Conservation (phyloP, 2,888 invertebrate genomes). For the Ametastegia equiseti region DNA sequence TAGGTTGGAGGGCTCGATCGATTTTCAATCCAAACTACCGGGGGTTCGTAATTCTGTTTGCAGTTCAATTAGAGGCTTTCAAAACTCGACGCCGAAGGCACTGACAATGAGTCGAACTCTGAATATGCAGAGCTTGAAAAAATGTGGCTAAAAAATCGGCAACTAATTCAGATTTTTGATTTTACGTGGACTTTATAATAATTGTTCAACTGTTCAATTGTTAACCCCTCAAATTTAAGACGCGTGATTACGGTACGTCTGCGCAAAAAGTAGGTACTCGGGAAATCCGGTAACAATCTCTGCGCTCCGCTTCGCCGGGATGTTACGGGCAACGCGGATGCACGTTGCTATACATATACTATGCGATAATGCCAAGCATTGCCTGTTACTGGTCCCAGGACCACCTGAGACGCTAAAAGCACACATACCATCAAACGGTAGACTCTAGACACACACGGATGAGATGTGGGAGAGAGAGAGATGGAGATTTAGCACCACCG, state of each 20-base stretch:
- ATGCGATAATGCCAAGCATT: slow-evolving; percentile 14
- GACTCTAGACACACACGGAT: slow-evolving; percentile 1
- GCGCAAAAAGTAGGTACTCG: too few relatives aligned
- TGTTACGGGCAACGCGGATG: neutral
- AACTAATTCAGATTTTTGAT: neutral
- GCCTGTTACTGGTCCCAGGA: slow-evolving; percentile 26
- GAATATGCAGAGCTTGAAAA: neutral
- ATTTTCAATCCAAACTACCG: neutral
- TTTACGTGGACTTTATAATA: neutral
- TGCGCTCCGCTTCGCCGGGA: neutral
- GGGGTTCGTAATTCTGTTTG: neutral
- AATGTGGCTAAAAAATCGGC: neutral
- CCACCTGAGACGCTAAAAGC: slow-evolving; percentile 72
- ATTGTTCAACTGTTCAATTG: neutral
- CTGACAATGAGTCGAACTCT: neutral
- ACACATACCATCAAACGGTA: slow-evolving; percentile 37
- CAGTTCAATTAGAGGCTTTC: neutral
- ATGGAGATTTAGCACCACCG: slow-evolving; percentile 6
- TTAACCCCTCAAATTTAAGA: neutral
- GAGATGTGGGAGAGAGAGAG: neutral
- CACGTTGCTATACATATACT: neutral
- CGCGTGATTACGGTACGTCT: too few relatives aligned
- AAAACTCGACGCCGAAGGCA: neutral
- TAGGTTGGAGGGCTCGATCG: neutral
- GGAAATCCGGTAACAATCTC: slow-evolving; percentile 22